Base-by-base conservation (phyloP, 2,888 invertebrate genomes). In the Lutraria lutraria region DNA sequence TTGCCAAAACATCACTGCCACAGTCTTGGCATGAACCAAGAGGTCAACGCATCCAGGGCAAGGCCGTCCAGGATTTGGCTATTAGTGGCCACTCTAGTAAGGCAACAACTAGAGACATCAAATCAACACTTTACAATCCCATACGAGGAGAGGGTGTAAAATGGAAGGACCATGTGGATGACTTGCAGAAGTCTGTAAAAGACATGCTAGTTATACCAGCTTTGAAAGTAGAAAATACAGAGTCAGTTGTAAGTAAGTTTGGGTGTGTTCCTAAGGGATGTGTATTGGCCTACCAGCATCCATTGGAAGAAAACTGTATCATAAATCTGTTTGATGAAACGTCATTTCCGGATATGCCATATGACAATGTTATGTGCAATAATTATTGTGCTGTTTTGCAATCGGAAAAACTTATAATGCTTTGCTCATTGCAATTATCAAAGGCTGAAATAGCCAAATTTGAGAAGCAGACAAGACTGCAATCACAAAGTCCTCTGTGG, bases 1-100 rank as follows among this genome's bases (percentile, higher is more conserved):
- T 86, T 34, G 60, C 86, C 54, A 81, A 86, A 81, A 86, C 86
- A 21, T 86, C 86, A 4, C 29, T 8, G 13, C 81, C 81, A n/a
- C 81, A 86, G 52, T 52, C 81, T 15, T 81, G 81, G 81, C 86
- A 86, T 63, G 29, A 25, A 29, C 81, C 81, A 60, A 52, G 81
- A 52, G 56, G 86, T 15, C 19, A 43, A 4, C 56, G 63, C 12
- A 80, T 80, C 6, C 31, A 80, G 10, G 80, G 80, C 6, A 31
- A 80, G 31, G 80, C 25, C 6, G 80, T 80, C 10, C 80, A 80
- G 29, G 80, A 80, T 31, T 10, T 29, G 21, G 10, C 8, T 10
- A 31, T 80, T 80, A 34, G 34, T 80, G 80, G 29, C 16, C 43
- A 80, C 43, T 80, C 80, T 13, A 29, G 72, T n/a, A 34, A 76